Base-by-base conservation (phyloP, 2,888 invertebrate species). In the Drosophila phalerata region DNA sequence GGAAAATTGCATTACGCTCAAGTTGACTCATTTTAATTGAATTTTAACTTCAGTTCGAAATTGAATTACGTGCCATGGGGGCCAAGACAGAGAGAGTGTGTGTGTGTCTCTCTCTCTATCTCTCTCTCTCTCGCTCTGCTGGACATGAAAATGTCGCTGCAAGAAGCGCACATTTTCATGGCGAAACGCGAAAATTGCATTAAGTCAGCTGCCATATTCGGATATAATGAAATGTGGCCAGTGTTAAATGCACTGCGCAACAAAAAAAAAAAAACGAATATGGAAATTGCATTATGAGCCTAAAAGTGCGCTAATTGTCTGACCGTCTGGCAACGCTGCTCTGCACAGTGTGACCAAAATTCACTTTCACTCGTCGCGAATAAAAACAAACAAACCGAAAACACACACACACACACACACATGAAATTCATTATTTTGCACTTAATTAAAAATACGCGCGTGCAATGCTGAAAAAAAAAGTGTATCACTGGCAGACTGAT, bases 21-120 rank as follows among this genome's bases (percentile, higher is more conserved):
- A 86, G 86, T 89, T 89, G 90, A 86, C 90, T 86, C 85, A 86
- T 86, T 86, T 86, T 86, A 86, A 86, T 86, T 86, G 86, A 89
- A 86, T 86, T 86, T 86, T 88, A 86, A 86, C 90, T 89, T 89
- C 88, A 86, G 90, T 84, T 89, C 89, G 88, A 89, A 86, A 86
- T 86, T 77, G 85, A 88, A 89, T 89, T 86, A 86, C 87, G 81
- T 79, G 88, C 82, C 89, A 77, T 38, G 56, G 25, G 74, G 74
- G 70, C 76, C 69, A 82, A 77, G 78, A 77, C 52, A 76, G 66
- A 68, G 69, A 48, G 58, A 52, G 25, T 0, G 17, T 37, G 28
- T 57, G 19, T 53, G 52, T 49, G 62, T 48, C 10, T 42, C 4
- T 30, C 22, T 19, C 22, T n/a, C 13, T 45, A 37, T 69, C 53